phyloP scores from a whole-genome alignment of 2,888 invertebrate species.

The Stomorhina lunata region DNA sequence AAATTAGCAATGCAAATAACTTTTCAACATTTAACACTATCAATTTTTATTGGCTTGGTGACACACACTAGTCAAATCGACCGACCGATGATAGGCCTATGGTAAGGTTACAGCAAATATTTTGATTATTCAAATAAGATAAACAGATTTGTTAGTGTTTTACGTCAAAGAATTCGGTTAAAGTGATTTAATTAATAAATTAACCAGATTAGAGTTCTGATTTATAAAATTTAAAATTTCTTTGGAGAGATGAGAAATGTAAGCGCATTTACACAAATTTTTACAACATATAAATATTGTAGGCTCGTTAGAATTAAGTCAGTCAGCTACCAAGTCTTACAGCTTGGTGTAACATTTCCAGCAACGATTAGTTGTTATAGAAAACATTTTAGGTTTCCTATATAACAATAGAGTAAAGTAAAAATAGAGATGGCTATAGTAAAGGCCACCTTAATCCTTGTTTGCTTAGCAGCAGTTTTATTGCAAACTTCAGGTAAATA shows the following conservation, averaged over 20 bases:
- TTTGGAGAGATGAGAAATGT: conserved; percentile 24
- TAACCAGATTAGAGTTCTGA: background rate
- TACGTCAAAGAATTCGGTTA: conserved; percentile 10
- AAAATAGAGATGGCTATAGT: conserved; percentile 1
- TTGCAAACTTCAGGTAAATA: conserved; percentile 35
- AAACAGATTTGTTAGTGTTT: background rate
- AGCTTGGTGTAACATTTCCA: background rate
- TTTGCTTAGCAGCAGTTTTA: conserved; percentile 17
- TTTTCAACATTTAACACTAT: background rate
- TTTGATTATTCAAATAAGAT: conserved; percentile 19
- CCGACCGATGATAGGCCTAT: background rate
- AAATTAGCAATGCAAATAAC: conserved; percentile 11
- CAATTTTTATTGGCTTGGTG: background rate
- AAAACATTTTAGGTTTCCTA: background rate
- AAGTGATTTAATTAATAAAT: background rate
- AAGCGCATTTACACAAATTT: conserved; percentile 26
- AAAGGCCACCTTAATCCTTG: background rate
- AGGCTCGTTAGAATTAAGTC: background rate
- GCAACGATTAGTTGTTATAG: background rate
- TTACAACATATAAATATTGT: conserved; percentile 54
- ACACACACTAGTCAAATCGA: background rate
- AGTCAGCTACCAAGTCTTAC: conserved; percentile 9
- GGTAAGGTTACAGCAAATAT: background rate
- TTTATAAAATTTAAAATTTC: conserved; percentile 29
- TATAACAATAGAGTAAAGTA: background rate